Evolutionary conservation across 1,140 invertebrate species (phyloP), one percentile per base, ranked within the genome.

Genomic region (Sinella curviseta): DNA sequence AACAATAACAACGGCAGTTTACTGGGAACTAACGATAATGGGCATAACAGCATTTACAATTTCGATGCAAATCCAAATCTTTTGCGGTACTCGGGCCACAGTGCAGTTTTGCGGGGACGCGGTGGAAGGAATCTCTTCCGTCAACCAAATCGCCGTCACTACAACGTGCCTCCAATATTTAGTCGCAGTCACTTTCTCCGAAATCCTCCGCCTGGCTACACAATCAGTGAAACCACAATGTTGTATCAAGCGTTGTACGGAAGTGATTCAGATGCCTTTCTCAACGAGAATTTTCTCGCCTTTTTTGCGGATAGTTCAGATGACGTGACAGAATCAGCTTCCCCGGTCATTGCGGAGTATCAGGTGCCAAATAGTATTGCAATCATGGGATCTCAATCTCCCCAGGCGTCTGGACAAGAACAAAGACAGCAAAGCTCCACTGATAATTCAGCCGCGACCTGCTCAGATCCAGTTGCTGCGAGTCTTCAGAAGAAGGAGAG

Each of bases 171-270:
- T n/a, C 12, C 57, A 26, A 60, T 60, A 14, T 60, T 60, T n/a
- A 60, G 57, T 26, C 57, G 57, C 12, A 60, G 57, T 60, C 57
- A 60, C 24, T 60, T 60, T 26, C 57, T 60, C 24, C 57, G 57
- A 3, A 60, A 60, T 60, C 12, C 57, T n/a, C 57, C 12, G 12
- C 57, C 57, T 17, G 57, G 57, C 3, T 60, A 60, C 57, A 60
- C 57, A 26, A 60, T 60, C 4, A 60, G 57, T 60, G 57, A 60
- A 60, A 60, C 57, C 4, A 60, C 57, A 26, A 8, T 60, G 4
- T 4, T 60, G 57, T 60, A 60, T n/a, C 57, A 60, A 26, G 57
- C 57, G 3, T 17, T 60, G 12, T 60, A 60, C 24, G 57, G 57
- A 3, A 60, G 57, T n/a, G 57, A 60, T 26, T 60, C 57, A n/a